These are phyloP conservation scores for Orthosia gothica DNA, from an alignment of 2,888 invertebrate species.

Conservation along the genomic window DNA sequence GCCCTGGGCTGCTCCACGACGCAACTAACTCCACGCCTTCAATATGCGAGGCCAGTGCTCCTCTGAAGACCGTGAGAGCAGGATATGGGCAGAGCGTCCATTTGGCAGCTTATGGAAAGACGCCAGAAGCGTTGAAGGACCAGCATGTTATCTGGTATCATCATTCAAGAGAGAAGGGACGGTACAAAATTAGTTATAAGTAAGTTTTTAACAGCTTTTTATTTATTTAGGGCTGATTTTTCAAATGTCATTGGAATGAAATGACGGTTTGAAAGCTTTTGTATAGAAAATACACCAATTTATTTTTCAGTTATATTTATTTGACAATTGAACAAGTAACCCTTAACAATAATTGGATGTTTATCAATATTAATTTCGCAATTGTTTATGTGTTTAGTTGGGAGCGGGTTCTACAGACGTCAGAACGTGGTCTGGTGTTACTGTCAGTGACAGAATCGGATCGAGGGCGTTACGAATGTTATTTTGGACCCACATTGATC, in stretches of 20 bases:
- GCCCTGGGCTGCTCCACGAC: slow-evolving; percentile 91
- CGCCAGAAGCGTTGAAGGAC: slow-evolving; percentile 88
- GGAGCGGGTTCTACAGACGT: slow-evolving; percentile 92
- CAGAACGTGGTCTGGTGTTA: slow-evolving; percentile 92
- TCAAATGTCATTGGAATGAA: too few species aligned
- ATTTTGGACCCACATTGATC: slow-evolving; percentile 90
- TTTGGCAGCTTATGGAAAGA: slow-evolving; percentile 90
- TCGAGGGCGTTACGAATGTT: slow-evolving; percentile 92
- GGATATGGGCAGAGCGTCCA: slow-evolving; percentile 93
- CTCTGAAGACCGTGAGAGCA: slow-evolving; percentile 91
- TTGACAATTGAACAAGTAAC: too few species aligned
- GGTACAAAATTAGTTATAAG: slow-evolving; percentile 91
- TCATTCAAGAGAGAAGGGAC: slow-evolving; percentile 90
- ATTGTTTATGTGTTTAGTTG: slow-evolving; percentile 79
- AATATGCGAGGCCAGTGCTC: slow-evolving; percentile 91
- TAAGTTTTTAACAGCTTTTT: slow-evolving; percentile 73
- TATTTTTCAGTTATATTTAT: too few species aligned
- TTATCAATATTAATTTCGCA: not conserved
- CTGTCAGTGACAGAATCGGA: slow-evolving; percentile 92
- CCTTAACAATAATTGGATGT: not conserved
- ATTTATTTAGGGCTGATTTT: not conserved
- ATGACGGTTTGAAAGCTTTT: too few species aligned
- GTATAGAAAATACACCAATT: too few species aligned
- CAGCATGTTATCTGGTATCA: slow-evolving; percentile 90
- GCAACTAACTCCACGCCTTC: slow-evolving; percentile 92